Evolutionary conservation across 2,113 vertebrate species (phyloP), one percentile per base, ranked within the genome.

Genomic region (Sapayoa aenigma): DNA sequence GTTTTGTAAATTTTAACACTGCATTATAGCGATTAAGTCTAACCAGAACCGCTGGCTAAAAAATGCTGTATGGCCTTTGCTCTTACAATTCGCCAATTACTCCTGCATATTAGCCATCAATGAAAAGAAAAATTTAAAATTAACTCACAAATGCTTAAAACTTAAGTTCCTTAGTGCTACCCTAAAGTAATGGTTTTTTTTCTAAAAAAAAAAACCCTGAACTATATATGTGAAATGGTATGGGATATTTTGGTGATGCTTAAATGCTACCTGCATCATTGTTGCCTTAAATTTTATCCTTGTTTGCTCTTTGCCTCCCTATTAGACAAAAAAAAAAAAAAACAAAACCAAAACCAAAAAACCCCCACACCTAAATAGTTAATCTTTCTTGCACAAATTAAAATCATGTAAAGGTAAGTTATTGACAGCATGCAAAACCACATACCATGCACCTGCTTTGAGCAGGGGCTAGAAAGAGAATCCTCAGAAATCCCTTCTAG

Each of bases 1-100:
- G 88, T 91, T 97, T 92, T 89, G 94, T 97, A 95, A 95, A 97
- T 96, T 96, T 96, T 95, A 96, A 94, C 91, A 96, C 93, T 83
- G 66, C 62, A 84, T 96, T 96, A 93, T 31, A 93, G 89, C 60
- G 81, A 94, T 83, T 89, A 95, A 96, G 65, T 21, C 84, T 94
- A 95, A 97, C 95, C 79, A 91, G 83, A 84, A 87, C 76, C 80
- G 58, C 75, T 76, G 74, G 72, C 80, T 95, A 93, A 79, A 97
- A 97, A 97, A 92, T 46, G 68, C 69, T 72, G 63, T 41, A 69
- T 18, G 52, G 84, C 47, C 62, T 76, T 89, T 85, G 66, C 76
- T 69, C 93, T 91, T 76, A 87, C 25, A 87, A 19, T 62, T 92
- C 74, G 90, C 77, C 73, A 78, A 56, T 66, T 87, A 37, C 49